These are phyloP conservation scores for Eristalis intricaria DNA, from an alignment of 2,888 invertebrate species.

Conservation along the genomic window DNA sequence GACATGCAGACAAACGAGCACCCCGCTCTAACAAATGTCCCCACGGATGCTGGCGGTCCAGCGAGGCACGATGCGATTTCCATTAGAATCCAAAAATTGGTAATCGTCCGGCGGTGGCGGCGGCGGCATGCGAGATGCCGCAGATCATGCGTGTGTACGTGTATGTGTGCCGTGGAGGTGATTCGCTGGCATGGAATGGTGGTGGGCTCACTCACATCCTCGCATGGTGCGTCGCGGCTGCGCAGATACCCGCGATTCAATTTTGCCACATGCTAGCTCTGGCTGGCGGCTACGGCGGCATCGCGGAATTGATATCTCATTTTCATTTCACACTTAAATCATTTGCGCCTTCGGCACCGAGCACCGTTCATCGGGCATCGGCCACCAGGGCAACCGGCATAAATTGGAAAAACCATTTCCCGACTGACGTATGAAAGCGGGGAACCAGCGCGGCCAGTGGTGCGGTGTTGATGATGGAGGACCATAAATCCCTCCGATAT, in stretches of 20 bases:
- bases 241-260: constrained; percentile 57
- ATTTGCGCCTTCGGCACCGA: constrained; percentile 60
- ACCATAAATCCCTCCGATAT: constrained; percentile 59
- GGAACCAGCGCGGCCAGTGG: constrained; percentile 29
- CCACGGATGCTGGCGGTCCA: constrained; percentile 48
- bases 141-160: constrained; percentile 17
- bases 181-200: neutral
- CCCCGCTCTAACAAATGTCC: constrained; percentile 68
- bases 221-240: constrained; percentile 46
- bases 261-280: constrained; percentile 19
- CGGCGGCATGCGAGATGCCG: constrained; percentile 43
- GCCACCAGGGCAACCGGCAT: constrained; percentile 61
- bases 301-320: constrained; percentile 69
- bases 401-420: constrained; percentile 65
- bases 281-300: constrained; percentile 28
- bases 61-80: constrained; percentile 60
- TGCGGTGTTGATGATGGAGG: constrained; percentile 60
- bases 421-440: constrained; percentile 34
- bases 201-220: neutral
- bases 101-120: constrained; percentile 44
- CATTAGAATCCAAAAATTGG: constrained; percentile 71
- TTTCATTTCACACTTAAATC: constrained; percentile 72
- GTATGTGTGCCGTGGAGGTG: neutral
- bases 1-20: constrained; percentile 67
- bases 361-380: constrained; percentile 14